Evolutionary conservation across 2,888 invertebrate species (phyloP).

Genomic region (Drosophila subsilvestris): DNA sequence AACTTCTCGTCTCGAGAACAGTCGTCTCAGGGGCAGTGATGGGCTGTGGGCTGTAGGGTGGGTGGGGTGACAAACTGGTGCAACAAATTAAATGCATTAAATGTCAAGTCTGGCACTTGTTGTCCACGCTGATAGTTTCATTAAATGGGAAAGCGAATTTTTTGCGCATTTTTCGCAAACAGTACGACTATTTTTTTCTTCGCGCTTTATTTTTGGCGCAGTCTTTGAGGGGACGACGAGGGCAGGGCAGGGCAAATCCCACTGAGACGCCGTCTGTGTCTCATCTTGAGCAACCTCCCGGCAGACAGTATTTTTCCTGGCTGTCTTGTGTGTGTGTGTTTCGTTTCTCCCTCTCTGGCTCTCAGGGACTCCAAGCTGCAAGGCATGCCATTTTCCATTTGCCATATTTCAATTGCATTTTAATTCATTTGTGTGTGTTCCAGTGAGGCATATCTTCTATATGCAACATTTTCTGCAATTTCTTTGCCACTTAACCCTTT

Average conservation of each 20-base stretch:
- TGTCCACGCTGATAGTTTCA: slow-evolving; percentile 25
- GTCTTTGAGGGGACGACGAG: background rate
- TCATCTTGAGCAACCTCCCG: background rate
- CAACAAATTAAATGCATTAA: slow-evolving; percentile 15
- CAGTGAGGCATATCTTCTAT: slow-evolving; percentile 13
- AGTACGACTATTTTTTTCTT: slow-evolving; percentile 12
- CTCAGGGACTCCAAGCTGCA: slow-evolving; percentile 13
- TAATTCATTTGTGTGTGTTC: slow-evolving; percentile 58
- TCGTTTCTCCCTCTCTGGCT: background rate
- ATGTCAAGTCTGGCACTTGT: slow-evolving; percentile 12
- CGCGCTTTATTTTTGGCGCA: background rate
- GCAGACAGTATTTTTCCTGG: background rate
- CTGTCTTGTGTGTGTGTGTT: background rate
- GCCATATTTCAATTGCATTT: slow-evolving; percentile 71
- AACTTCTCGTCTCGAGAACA: too few relatives aligned
- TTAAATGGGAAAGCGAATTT: slow-evolving; percentile 32
- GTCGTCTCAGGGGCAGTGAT: too few relatives aligned
- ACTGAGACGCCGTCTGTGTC: background rate
- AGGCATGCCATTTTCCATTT: slow-evolving; percentile 68
- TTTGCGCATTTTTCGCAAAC: slow-evolving; percentile 10
- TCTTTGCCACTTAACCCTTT: slow-evolving; percentile 56
- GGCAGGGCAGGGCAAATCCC: background rate
- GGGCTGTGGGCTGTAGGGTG: too few relatives aligned
- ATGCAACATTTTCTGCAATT: slow-evolving; percentile 31
- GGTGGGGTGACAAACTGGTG: slow-evolving; percentile 3